A percentile compares a stretch with the other conserved stretches of the same genome.
Evolutionary conservation across 2,888 invertebrate genomes (phyloP).

Genomic region (Drosophila robusta): DNA sequence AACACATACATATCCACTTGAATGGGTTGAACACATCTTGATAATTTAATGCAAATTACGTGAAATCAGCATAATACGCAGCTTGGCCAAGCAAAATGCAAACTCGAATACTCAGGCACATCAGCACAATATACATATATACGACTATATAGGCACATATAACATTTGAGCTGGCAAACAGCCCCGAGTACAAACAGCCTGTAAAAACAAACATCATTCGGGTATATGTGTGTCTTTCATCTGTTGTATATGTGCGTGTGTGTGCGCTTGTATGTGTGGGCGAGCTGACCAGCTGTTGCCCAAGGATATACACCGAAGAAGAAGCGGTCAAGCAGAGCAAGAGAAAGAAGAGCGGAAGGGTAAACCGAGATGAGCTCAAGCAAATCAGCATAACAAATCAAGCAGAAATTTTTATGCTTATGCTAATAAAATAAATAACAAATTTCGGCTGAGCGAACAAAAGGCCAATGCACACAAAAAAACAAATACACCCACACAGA

Average conservation of each 20-base stretch:
- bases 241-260: background rate
- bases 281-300: conserved; percentile 65
- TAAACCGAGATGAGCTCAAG: conserved; percentile 37
- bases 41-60: conserved; percentile 79
- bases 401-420: conserved; percentile 77
- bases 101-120: conserved; percentile 45
- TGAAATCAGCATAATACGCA: conserved; percentile 72
- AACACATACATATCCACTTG: conserved; percentile 36
- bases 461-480: conserved; percentile 33
- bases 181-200: conserved; percentile 37
- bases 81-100: conserved; percentile 43
- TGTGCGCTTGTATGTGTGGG: conserved; percentile 22
- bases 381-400: conserved; percentile 82
- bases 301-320: conserved; percentile 44
- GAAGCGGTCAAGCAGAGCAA: conserved; percentile 39
- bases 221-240: conserved; percentile 24
- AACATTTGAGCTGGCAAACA: conserved; percentile 36
- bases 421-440: conserved; percentile 80
- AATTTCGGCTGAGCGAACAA: conserved; percentile 64
- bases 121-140: conserved; percentile 27
- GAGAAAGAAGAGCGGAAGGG: conserved; percentile 9
- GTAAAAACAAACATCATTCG: conserved; percentile 48
- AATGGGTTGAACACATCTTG: conserved; percentile 61
- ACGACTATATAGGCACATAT: conserved; percentile 3
- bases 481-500: conserved; percentile 14